Conservation (phyloP, 2,113 vertebrate genomes). For the Zingel zingel region DNA sequence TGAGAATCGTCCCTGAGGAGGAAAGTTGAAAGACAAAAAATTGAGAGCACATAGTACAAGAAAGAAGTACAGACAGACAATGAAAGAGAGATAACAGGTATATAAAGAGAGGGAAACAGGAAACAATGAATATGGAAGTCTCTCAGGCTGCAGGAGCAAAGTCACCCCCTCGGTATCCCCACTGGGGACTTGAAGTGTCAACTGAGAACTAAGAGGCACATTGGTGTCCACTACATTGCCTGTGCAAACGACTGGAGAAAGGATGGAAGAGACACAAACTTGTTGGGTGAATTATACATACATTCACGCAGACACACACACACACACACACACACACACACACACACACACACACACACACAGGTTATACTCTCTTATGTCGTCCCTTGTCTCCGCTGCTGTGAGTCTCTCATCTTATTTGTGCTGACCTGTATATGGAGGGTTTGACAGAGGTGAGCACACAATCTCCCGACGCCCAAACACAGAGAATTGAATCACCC, state of each 20-base stretch:
- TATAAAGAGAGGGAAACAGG: constrained; percentile 36
- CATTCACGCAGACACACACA: constrained; percentile 49
- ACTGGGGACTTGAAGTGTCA: constrained; percentile 67
- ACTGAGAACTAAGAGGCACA: constrained; percentile 56
- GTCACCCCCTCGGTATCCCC: constrained; percentile 63
- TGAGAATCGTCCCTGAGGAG: constrained; percentile 64
- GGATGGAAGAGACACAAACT: constrained; percentile 48
- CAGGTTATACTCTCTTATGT: constrained; percentile 56
- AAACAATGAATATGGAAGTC: constrained; percentile 70
- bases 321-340: constrained; percentile 43
- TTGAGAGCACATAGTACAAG: constrained; percentile 24
- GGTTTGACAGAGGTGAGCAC: constrained; percentile 82
- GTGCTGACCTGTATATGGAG: constrained; percentile 80
- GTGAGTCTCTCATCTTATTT: constrained; percentile 77
- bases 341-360: constrained; percentile 41
- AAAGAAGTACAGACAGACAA: constrained; percentile 53
- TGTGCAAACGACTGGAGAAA: constrained; percentile 48
- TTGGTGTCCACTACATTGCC: constrained; percentile 54
- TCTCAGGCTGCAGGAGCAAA: constrained; percentile 67
- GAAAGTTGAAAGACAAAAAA: constrained; percentile 62
- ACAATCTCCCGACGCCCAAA: constrained; percentile 80
- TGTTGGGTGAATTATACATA: constrained; percentile 69
- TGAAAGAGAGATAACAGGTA: constrained; percentile 59
- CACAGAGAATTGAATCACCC: constrained; percentile 85
- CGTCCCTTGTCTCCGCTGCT: constrained; percentile 55